Base-by-base conservation (phyloP, 2,113 vertebrate genomes). In the Hipposideros armiger region DNA sequence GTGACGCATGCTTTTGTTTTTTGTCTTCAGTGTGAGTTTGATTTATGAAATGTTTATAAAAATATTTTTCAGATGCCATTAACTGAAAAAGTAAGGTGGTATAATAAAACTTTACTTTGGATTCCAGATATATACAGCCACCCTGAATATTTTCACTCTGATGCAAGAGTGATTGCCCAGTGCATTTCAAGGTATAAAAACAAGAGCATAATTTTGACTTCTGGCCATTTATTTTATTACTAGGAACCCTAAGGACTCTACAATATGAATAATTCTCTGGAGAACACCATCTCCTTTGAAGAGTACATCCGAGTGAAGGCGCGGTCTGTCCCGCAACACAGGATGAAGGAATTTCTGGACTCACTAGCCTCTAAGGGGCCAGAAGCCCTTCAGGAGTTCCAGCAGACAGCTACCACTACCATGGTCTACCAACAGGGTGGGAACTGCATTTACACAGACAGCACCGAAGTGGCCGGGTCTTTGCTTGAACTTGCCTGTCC, bases 261-360 rank as follows among this genome's bases (percentile, higher is more conserved):
- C 98, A 99, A 99, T 98, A 99, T 99, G 99, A 99, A 99, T 98
- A 99, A 99, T 98, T 99, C 99, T 98, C 98, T 99, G 98, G 99
- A 99, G 98, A 99, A 99, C 98, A 99, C 99, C 98, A 99, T 99
- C 98, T 99, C 99, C 92, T 99, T 99, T 98, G 99, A 99, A 98
- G 99, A 99, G 96, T 99, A 99, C 97, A 99, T 99, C 98, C 99
- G 99, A 94, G 99, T 99, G 97, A 99, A 99, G 98, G 99, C 99
- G 0, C 99, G 99, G 97, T 99, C 99, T 6, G 99, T 99, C 91
- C 99, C 99, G 14, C 99, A 99, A 97, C 99, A 99, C 98, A 99
- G 99, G 98, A 99, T 99, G 99, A 99, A 99, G 98, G 99, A 99
- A 98, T 99, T 99, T 98, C 98, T 99, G 98, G 99, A 99, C 98